These are phyloP conservation scores for Drosophila yooni DNA, from an alignment of 2,888 invertebrate species.

Conservation along the genomic window DNA sequence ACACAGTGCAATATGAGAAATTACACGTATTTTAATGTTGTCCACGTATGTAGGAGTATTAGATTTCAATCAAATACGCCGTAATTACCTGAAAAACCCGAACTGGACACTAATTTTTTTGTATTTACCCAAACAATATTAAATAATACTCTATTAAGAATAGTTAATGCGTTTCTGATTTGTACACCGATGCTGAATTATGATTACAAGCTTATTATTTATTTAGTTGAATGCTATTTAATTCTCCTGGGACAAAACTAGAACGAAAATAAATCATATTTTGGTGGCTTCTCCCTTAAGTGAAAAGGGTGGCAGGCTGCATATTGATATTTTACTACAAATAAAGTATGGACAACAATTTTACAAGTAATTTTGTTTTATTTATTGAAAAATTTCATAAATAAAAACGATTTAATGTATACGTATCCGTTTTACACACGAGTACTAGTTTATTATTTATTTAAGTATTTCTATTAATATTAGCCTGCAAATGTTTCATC, in stretches of 20 bases:
- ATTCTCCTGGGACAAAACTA: background rate
- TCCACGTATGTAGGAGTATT: background rate
- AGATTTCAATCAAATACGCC: background rate
- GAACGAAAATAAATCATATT: constrained; percentile 1
- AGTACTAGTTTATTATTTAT: constrained; percentile 66
- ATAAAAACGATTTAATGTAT: constrained; percentile 67
- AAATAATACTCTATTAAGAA: constrained; percentile 64
- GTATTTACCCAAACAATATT: constrained; percentile 51
- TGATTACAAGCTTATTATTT: constrained; percentile 60
- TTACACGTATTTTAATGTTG: background rate
- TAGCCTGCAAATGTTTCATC: constrained; percentile 66
- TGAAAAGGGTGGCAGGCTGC: background rate
- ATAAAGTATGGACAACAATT: constrained; percentile 3
- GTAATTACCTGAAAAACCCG: background rate
- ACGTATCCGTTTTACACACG: constrained; percentile 64
- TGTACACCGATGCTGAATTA: constrained; percentile 56
- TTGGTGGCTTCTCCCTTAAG: background rate
- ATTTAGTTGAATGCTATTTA: constrained; percentile 49
- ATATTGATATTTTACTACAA: background rate
- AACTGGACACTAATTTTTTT: constrained; percentile 28
- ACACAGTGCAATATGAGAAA: constrained; percentile 6
- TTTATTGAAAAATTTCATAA: constrained; percentile 63
- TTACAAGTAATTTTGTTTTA: constrained; percentile 56
- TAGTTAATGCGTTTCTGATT: constrained; percentile 53
- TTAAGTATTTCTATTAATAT: constrained; percentile 65